Conservation (phyloP, 2,797 vertebrate species). For the Dipus sagitta region DNA sequence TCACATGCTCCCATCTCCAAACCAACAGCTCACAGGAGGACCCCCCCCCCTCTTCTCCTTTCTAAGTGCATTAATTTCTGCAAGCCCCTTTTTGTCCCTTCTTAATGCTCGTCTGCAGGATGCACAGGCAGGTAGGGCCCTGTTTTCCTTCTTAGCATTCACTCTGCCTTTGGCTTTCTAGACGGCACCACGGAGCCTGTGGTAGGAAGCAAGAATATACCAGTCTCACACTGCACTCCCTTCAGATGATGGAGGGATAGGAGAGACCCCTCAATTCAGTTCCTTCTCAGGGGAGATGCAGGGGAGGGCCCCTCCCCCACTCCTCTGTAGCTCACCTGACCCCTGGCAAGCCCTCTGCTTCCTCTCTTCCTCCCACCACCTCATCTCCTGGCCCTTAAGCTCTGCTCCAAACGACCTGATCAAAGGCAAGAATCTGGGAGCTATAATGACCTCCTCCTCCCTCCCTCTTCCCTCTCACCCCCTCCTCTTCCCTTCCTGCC, state of each 20-base stretch:
- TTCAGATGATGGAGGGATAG: neutral
- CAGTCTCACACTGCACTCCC: neutral
- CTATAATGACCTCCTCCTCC: constrained; percentile 52
- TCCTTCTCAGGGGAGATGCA: neutral
- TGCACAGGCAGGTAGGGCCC: neutral
- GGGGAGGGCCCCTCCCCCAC: neutral
- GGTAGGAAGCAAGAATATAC: too few relatives aligned
- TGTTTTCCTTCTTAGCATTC: neutral
- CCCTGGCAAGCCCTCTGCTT: constrained; percentile 51
- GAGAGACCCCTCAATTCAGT: neutral
- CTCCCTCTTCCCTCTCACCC: neutral
- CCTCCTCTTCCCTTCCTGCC: constrained; percentile 57
- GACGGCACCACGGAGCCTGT: neutral
- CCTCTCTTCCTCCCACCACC: constrained; percentile 66
- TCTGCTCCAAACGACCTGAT: constrained; percentile 78
- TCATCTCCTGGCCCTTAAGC: constrained; percentile 62
- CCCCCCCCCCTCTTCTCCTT: neutral
- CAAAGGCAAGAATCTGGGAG: constrained; percentile 79
- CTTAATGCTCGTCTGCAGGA: neutral
- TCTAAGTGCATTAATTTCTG: neutral
- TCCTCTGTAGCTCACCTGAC: constrained; percentile 42
- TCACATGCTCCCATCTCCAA: neutral
- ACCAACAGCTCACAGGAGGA: neutral
- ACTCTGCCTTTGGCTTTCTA: constrained; percentile 19
- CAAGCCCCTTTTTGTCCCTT: accelerated